phyloP scores from a whole-genome alignment of 2,113 vertebrate species.

The Petromus typicus region DNA sequence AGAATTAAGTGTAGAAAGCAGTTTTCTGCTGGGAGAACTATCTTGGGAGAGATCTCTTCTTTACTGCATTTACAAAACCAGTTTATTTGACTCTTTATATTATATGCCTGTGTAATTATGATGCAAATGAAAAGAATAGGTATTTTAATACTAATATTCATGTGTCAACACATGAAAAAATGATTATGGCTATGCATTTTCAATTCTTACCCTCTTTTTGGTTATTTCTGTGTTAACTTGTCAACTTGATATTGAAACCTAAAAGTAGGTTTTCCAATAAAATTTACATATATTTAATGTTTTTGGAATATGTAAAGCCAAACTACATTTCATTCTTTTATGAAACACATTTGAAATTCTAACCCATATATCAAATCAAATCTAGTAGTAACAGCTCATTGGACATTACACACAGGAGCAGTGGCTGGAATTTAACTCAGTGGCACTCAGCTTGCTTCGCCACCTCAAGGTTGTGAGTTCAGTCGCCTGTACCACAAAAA shows the following conservation, averaged over 20 bases:
- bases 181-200: neutral
- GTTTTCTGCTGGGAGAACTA: neutral
- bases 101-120: constrained; percentile 8
- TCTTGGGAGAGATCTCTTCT: neutral
- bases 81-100: neutral
- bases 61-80: neutral
- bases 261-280: neutral
- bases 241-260: constrained; percentile 15
- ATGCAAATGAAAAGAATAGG: constrained; percentile 25
- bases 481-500: too few relatives aligned
- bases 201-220: neutral
- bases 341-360: constrained; percentile 45
- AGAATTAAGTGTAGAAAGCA: neutral
- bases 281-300: neutral
- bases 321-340: constrained; percentile 3
- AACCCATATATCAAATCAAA: constrained; percentile 20
- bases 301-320: neutral
- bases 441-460: too few relatives aligned
- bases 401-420: neutral
- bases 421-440: neutral
- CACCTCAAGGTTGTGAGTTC: too few relatives aligned
- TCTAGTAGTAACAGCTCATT: constrained; percentile 8
- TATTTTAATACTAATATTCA: neutral
- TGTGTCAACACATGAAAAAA: neutral
- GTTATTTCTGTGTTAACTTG: neutral